These are phyloP conservation scores for Isaurus tuberculatus DNA, from an alignment of 92 coral and sea anemone genomes.

Conservation along the genomic window DNA sequence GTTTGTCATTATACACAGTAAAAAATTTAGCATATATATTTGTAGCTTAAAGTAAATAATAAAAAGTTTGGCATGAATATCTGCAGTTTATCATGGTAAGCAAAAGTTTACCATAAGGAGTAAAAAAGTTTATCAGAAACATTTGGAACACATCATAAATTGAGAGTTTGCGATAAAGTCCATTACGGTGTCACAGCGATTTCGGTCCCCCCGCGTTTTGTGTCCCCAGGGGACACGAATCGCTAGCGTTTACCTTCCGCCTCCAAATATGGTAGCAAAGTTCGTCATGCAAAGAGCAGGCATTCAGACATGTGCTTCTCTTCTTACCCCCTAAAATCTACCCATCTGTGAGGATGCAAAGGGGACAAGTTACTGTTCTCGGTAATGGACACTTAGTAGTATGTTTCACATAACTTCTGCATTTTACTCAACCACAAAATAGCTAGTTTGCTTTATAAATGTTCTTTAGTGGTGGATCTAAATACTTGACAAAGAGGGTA, in stretches of 20 bases:
- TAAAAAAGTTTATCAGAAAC: slow-evolving; percentile 4
- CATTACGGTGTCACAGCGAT: neutral
- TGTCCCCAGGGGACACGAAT: too few relatives aligned
- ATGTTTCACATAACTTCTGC: slow-evolving; percentile 10
- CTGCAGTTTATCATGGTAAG: neutral
- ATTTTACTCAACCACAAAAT: slow-evolving; percentile 19
- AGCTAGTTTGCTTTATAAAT: slow-evolving; percentile 20
- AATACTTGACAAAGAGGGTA: too few relatives aligned
- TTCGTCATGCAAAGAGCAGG: too few relatives aligned
- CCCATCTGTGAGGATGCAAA: slow-evolving; percentile 12
- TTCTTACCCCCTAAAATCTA: slow-evolving; percentile 21
- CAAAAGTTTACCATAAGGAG: slow-evolving; percentile 12
- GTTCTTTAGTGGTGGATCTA: slow-evolving; percentile 20
- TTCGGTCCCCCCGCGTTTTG: too few relatives aligned
- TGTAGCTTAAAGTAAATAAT: neutral
- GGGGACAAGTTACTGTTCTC: slow-evolving; percentile 11
- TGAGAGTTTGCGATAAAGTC: slow-evolving; percentile 1
- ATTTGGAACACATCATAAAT: slow-evolving; percentile 9
- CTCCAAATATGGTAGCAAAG: too few relatives aligned
- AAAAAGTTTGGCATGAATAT: slow-evolving; percentile 11
- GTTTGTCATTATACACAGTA: neutral
- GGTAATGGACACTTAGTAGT: slow-evolving; percentile 11
- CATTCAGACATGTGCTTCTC: slow-evolving; percentile 23
- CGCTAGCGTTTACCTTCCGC: too few relatives aligned
- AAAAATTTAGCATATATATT: slow-evolving; percentile 8